Percentiles rank a stretch among this genome's conserved stretches.
Conservation (phyloP, 1,140 invertebrate genomes). For the Pogonomyrmex californicus region DNA sequence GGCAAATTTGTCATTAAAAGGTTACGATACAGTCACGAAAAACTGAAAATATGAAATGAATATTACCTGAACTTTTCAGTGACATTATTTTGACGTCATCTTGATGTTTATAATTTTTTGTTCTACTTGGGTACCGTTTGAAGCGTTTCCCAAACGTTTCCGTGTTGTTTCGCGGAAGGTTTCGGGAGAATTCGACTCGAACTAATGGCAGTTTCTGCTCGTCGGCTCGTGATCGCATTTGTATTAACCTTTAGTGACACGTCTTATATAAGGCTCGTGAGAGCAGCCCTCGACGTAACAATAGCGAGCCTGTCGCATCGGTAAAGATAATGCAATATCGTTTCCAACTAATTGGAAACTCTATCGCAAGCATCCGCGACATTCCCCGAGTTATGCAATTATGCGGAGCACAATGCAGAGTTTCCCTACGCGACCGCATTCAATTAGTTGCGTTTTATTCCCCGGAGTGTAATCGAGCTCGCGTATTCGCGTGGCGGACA, state of each 20-base stretch:
- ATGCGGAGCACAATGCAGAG: constrained; percentile 53
- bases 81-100: too few species aligned
- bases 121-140: too few species aligned
- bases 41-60: too few species aligned
- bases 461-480: constrained; percentile 43
- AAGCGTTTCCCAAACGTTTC: too few species aligned
- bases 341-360: constrained; percentile 49
- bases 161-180: background rate
- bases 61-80: too few species aligned
- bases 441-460: constrained; percentile 63
- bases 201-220: background rate
- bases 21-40: too few species aligned
- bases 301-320: background rate
- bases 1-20: too few species aligned
- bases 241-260: background rate
- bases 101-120: too few species aligned
- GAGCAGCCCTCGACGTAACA: background rate
- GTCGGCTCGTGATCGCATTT: background rate
- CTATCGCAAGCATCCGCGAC: background rate
- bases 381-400: constrained; percentile 55
- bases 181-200: background rate
- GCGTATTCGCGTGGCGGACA: constrained; percentile 7
- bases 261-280: background rate
- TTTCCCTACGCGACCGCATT: constrained; percentile 39
- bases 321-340: background rate